Evolutionary conservation across 2,797 vertebrate genomes (phyloP).

Genomic region (Iguana delicatissima): DNA sequence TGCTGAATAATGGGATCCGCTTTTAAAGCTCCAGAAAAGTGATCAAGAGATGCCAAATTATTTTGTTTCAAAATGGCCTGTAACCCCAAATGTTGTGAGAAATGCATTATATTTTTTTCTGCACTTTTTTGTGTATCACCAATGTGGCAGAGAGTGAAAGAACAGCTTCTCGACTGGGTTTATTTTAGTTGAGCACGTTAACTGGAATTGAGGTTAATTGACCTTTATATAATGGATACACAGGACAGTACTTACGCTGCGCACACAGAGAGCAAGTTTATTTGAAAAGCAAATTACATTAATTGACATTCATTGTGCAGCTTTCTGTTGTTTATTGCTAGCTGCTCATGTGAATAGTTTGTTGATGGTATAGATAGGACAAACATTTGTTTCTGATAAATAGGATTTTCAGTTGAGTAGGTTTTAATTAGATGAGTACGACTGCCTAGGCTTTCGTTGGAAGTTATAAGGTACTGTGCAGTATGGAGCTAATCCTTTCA

Average conservation of each 20-base stretch:
- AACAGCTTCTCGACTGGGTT: constrained; percentile 62
- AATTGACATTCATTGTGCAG: constrained; percentile 79
- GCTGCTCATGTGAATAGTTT: constrained; percentile 78
- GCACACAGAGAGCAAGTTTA: constrained; percentile 71
- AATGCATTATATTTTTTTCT: neutral
- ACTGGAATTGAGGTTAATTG: constrained; percentile 69
- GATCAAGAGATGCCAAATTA: constrained; percentile 39
- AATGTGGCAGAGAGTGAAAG: constrained; percentile 21
- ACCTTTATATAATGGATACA: constrained; percentile 74
- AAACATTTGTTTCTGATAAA: constrained; percentile 83
- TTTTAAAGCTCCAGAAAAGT: constrained; percentile 53
- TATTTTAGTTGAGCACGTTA: constrained; percentile 71
- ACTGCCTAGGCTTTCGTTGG: constrained; percentile 64
- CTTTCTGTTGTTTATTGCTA: constrained; percentile 79
- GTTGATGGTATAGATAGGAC: constrained; percentile 76
- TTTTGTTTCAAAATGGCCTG: neutral
- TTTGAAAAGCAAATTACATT: constrained; percentile 78
- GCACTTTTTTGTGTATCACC: constrained; percentile 45
- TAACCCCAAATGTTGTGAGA: neutral
- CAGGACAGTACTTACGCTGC: constrained; percentile 70
- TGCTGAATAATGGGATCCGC: constrained; percentile 65
- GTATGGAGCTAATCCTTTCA: constrained; percentile 67
- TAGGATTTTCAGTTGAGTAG: constrained; percentile 78
- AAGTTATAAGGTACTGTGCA: constrained; percentile 62
- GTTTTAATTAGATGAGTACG: constrained; percentile 80